These are phyloP conservation scores for Rhagonycha fulva DNA, from an alignment of 2,888 invertebrate species.

Conservation along the genomic window DNA sequence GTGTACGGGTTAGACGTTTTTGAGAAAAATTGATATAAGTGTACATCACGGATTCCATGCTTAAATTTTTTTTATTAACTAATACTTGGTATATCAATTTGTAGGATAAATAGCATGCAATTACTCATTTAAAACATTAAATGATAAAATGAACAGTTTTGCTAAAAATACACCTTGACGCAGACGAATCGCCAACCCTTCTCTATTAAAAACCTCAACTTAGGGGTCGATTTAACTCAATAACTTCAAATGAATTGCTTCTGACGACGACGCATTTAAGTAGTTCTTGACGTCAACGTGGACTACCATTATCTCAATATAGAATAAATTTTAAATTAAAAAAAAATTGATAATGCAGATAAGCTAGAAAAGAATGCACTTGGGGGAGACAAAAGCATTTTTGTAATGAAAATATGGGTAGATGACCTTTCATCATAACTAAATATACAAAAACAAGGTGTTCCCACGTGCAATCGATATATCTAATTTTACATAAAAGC, in stretches of 20 bases:
- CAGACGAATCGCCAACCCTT: neutral
- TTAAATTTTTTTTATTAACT: neutral
- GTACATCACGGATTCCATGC: neutral
- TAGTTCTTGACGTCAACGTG: neutral
- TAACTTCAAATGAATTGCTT: constrained; percentile 2
- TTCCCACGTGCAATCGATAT: neutral
- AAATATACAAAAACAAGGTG: neutral
- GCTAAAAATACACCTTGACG: neutral
- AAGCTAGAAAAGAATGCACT: neutral
- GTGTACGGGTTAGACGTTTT: neutral
- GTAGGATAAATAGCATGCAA: neutral
- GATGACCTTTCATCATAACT: neutral
- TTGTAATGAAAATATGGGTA: neutral
- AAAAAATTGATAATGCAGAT: neutral
- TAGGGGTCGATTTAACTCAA: neutral
- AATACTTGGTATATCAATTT: neutral
- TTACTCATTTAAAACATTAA: neutral
- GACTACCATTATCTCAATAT: neutral
- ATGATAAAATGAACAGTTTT: neutral
- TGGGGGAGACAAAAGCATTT: neutral
- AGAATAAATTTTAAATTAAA: neutral
- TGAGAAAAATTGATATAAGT: neutral
- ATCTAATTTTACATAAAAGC: neutral
- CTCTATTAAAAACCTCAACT: neutral
- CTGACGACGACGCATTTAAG: neutral